Evolutionary conservation across 2,888 invertebrate species (phyloP).

Genomic region (Pyrrhosoma nymphula): DNA sequence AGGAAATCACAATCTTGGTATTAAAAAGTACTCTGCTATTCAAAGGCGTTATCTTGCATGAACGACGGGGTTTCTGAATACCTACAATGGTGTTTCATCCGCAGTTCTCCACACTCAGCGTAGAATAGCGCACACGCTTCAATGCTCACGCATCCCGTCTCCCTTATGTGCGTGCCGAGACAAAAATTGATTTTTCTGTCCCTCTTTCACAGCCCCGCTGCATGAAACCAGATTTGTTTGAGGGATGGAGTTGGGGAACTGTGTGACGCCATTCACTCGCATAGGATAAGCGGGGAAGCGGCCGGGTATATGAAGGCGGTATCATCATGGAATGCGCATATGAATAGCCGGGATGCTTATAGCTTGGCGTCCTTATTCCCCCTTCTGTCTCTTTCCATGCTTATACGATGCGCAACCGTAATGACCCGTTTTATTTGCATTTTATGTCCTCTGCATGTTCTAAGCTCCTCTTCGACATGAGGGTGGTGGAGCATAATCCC

Average conservation of each 20-base stretch:
- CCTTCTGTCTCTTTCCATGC: not conserved
- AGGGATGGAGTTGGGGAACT: not conserved
- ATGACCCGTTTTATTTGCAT: slow-evolving; percentile 8
- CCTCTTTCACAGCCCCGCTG: not conserved
- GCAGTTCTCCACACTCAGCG: not conserved
- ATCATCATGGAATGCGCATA: slow-evolving; percentile 12
- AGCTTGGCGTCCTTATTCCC: not conserved
- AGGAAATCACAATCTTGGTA: too few relatives aligned
- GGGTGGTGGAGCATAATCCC: not conserved
- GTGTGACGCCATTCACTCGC: not conserved
- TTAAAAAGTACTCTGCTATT: not conserved
- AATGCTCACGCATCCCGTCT: not conserved
- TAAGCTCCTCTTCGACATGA: not conserved
- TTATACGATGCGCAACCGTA: not conserved
- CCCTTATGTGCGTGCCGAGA: not conserved
- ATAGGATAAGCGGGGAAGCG: not conserved
- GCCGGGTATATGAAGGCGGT: not conserved
- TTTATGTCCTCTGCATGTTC: not conserved
- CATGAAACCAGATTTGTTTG: slow-evolving; percentile 1
- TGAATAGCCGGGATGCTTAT: not conserved
- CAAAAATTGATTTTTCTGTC: slow-evolving; percentile 20
- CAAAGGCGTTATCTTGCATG: not conserved
- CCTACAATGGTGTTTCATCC: not conserved
- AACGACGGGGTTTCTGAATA: not conserved
- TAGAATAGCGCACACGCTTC: not conserved